Conservation (phyloP, 2,888 invertebrate genomes). For the Patella caerulea region DNA sequence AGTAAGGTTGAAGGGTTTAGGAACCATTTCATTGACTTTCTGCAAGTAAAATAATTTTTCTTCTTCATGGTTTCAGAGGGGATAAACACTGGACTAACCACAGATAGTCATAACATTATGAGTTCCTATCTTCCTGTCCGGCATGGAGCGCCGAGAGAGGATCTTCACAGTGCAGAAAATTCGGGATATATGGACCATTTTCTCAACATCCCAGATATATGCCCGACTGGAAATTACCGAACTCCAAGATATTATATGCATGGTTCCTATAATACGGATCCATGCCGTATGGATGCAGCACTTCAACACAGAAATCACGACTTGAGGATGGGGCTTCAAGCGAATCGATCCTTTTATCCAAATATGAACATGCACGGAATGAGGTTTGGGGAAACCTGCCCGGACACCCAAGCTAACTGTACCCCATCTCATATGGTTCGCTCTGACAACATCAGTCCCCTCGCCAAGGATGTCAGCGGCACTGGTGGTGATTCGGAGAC, state of each 20-base stretch:
- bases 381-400: conserved; percentile 51
- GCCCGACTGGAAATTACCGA: conserved; percentile 60
- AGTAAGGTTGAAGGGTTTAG: conserved; percentile 51
- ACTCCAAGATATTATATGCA: conserved; percentile 61
- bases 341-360: conserved; percentile 60
- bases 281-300: conserved; percentile 64
- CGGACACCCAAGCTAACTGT: conserved; percentile 46
- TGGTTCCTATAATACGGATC: conserved; percentile 56
- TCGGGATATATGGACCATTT: conserved; percentile 66
- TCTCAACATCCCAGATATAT: conserved; percentile 66
- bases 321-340: conserved; percentile 61
- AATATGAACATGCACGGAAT: conserved; percentile 63
- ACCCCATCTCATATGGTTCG: conserved; percentile 49
- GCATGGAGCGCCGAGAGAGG: conserved; percentile 52
- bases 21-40: conserved; percentile 56
- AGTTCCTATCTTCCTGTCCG: conserved; percentile 65
- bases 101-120: conserved; percentile 50
- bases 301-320: conserved; percentile 53
- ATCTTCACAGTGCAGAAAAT: conserved; percentile 55
- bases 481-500: conserved; percentile 49
- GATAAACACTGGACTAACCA: conserved; percentile 47
- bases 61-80: conserved; percentile 57
- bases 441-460: conserved; percentile 56
- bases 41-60: conserved; percentile 56
- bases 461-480: conserved; percentile 49